A percentile compares a stretch with the other conserved stretches of the same genome.
phyloP scores from a whole-genome alignment of 2,888 invertebrate genomes.

The Watsonalla cultraria region DNA sequence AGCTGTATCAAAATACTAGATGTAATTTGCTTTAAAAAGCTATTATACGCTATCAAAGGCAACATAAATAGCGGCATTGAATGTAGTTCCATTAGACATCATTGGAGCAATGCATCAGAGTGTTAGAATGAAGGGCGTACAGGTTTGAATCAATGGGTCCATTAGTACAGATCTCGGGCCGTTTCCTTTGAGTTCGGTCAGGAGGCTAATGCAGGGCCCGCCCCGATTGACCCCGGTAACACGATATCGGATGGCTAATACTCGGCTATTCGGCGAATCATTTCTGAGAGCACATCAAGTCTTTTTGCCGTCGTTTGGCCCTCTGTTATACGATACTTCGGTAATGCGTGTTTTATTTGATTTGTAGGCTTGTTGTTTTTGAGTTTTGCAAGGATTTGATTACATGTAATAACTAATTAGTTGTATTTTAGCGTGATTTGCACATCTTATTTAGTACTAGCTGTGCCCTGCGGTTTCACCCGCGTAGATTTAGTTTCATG shows the following conservation, averaged over 20 bases:
- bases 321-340: constrained; percentile 5
- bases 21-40: neutral
- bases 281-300: constrained; percentile 30
- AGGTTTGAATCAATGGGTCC: constrained; percentile 62
- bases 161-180: constrained; percentile 55
- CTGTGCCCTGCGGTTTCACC: too few relatives aligned
- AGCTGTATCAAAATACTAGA: too few relatives aligned
- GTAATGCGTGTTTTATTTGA: constrained; percentile 2
- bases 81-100: neutral
- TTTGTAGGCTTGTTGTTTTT: neutral
- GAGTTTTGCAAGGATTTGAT: too few relatives aligned
- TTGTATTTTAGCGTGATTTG: too few relatives aligned
- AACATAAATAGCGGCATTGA: neutral
- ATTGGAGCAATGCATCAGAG: neutral
- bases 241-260: constrained; percentile 40
- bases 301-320: constrained; percentile 25
- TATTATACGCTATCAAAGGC: neutral
- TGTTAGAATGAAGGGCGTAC: constrained; percentile 35
- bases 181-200: constrained; percentile 62
- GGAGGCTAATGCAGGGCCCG: constrained; percentile 58
- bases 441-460: too few relatives aligned
- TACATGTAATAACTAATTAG: too few relatives aligned
- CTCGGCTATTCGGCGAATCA: constrained; percentile 30
- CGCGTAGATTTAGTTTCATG: too few relatives aligned
- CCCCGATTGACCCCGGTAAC: constrained; percentile 60